phyloP scores from a whole-genome alignment of 1,140 invertebrate genomes.

The Drosophila guanche region DNA sequence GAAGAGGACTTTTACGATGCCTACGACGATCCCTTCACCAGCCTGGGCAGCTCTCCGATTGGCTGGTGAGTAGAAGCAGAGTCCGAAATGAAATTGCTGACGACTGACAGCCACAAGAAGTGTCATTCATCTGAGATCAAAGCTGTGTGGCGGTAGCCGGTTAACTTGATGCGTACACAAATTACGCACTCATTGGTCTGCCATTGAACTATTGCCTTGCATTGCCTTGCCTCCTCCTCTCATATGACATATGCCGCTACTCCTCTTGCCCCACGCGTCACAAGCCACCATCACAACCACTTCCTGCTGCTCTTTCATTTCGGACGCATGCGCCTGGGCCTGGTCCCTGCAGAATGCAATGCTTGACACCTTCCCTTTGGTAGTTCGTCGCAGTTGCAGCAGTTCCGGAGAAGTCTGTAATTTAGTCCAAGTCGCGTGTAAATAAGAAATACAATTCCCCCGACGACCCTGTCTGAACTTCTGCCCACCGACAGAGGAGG shows the following conservation, averaged over 20 bases:
- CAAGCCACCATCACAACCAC: not conserved
- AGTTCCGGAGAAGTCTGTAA: conserved; percentile 37
- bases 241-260: too few relatives aligned
- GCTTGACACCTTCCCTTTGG: not conserved
- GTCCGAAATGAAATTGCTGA: too few relatives aligned
- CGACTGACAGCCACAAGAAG: not conserved
- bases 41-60: conserved; percentile 83
- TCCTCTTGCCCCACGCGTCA: not conserved
- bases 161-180: conserved; percentile 27
- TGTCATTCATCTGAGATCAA: conserved; percentile 27
- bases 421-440: conserved; percentile 54
- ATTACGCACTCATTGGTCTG: conserved; percentile 41
- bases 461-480: not conserved
- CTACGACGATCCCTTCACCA: conserved; percentile 89
- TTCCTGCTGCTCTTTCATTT: conserved; percentile 4
- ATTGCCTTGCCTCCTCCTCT: not conserved
- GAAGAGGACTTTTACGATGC: conserved; percentile 99
- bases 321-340: conserved; percentile 33
- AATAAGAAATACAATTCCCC: conserved; percentile 63
- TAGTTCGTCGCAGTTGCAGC: conserved; percentile 31
- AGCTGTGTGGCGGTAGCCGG: conserved; percentile 25
- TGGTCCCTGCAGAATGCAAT: conserved; percentile 39
- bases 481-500: conserved; percentile 1
- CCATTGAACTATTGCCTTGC: not conserved
- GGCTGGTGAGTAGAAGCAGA: conserved; percentile 77